Evolutionary conservation across 2,888 invertebrate genomes (phyloP).

Genomic region (Thecocarcelia acutangulata): DNA sequence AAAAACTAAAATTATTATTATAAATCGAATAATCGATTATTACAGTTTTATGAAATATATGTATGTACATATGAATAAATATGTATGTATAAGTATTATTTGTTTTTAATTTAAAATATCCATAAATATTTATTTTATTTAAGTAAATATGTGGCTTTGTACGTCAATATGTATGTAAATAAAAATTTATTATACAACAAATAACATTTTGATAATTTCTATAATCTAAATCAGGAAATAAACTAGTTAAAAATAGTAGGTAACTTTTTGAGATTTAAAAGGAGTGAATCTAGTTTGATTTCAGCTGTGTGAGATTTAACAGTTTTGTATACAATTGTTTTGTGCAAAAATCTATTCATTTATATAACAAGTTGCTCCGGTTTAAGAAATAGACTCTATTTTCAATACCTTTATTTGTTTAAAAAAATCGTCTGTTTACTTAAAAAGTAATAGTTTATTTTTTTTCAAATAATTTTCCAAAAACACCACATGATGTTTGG

Average conservation of each 20-base stretch:
- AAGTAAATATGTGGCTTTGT: conserved; percentile 67
- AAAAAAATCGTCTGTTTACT: conserved; percentile 36
- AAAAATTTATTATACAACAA: conserved; percentile 3
- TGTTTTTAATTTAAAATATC: conserved; percentile 27
- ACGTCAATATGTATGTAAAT: conserved; percentile 35
- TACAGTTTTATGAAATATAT: neutral
- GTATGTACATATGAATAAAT: too few relatives aligned
- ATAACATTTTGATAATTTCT: neutral
- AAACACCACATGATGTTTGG: too few relatives aligned
- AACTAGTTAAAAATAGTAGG: conserved; percentile 26
- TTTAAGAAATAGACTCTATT: neutral
- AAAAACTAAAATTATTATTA: conserved; percentile 7
- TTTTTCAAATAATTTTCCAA: too few relatives aligned
- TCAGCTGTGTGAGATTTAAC: neutral
- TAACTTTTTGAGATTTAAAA: conserved; percentile 19
- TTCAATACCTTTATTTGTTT: conserved; percentile 21
- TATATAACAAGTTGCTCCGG: conserved; percentile 27
- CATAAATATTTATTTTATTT: conserved; percentile 56
- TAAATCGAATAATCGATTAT: neutral
- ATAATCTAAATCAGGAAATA: neutral
- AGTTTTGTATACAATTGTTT: conserved; percentile 6
- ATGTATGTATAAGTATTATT: conserved; percentile 15
- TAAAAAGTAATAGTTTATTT: too few relatives aligned
- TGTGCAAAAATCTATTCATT: conserved; percentile 25
- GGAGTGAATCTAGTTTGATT: neutral